Evolutionary conservation across 92 coral and sea anemone genomes (phyloP).

Genomic region (Heteractis magnifica): DNA sequence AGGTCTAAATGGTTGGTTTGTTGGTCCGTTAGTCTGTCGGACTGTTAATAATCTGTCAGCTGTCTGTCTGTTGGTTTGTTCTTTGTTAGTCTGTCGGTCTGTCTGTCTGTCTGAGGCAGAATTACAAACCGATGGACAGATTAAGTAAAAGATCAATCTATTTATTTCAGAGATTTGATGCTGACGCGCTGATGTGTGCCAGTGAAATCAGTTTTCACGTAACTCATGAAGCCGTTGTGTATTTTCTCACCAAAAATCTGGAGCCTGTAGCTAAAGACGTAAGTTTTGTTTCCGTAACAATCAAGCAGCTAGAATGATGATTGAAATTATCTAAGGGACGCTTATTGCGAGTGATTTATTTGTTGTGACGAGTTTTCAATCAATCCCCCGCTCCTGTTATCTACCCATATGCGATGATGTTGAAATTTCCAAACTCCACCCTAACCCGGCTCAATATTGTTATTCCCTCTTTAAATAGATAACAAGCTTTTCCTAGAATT

Average conservation of each 20-base stretch:
- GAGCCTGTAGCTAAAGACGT: slow-evolving; percentile 74
- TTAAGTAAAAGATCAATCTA: not conserved
- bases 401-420: too few species aligned
- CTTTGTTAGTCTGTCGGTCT: too few species aligned
- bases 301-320: too few species aligned
- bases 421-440: too few species aligned
- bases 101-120: not conserved
- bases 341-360: not conserved
- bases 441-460: too few species aligned
- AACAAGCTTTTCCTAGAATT: not conserved
- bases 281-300: slow-evolving; percentile 14
- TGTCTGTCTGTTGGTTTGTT: not conserved
- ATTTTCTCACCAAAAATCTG: slow-evolving; percentile 41
- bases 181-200: slow-evolving; percentile 45
- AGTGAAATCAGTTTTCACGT: slow-evolving; percentile 48
- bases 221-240: slow-evolving; percentile 42
- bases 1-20: too few species aligned
- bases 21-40: too few species aligned
- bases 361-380: not conserved
- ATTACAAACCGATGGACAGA: too few species aligned
- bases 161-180: slow-evolving; percentile 65
- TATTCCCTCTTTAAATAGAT: too few species aligned
- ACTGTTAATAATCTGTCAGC: too few species aligned
- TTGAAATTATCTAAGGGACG: too few species aligned
- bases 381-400: too few species aligned